Base-by-base conservation (phyloP, 2,113 vertebrate genomes). In the Mohoua ochrocephala region DNA sequence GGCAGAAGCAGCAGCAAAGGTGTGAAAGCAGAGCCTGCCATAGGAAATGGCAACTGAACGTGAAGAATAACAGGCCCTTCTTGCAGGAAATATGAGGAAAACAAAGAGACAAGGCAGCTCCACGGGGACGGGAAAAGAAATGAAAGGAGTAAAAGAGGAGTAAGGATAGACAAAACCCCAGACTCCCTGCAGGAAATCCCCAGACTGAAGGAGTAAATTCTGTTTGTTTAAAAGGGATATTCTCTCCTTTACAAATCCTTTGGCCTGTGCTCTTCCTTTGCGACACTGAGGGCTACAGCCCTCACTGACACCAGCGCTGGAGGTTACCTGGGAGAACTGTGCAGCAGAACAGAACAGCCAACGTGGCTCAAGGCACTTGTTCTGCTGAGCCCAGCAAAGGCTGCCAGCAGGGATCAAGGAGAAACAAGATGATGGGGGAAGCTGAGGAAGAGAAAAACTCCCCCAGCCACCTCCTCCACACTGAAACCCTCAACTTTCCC, bases 331-430 rank as follows among this genome's bases (percentile, higher is more conserved):
- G 49, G 50, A 93, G 21, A 90, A 47, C 27, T 20, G 19, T 1
- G 11, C n/a, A 78, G 77, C 39, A 59, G 26, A 82, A 93, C 56
- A 84, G 59, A 89, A 95, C 65, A 44, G 82, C 65, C 71, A 82
- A 31, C 0, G 0, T 44, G n/a, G 79, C 50, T 79, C 57, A 73
- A 71, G 42, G 50, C 45, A 56, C 37, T 90, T 23, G 28, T 6
- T 84, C 87, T 65, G 54, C 78, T 76, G 45, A 94, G 65, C 20
- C 74, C 45, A 82, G 61, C 44, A 61, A 84, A 79, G 84, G 65
- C 41, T 71, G 61, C 41, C 61, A 76, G 57, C 31, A 79, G 24
- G 50, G 13, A 89, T 64, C 26, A 35, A 73, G 37, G 50, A 94
- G 67, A 79, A 83, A 79, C 19, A 65, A 88, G 42, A 65, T 56